Evolutionary conservation across 2,113 vertebrate species (phyloP).

Genomic region (Mesocricetus auratus): DNA sequence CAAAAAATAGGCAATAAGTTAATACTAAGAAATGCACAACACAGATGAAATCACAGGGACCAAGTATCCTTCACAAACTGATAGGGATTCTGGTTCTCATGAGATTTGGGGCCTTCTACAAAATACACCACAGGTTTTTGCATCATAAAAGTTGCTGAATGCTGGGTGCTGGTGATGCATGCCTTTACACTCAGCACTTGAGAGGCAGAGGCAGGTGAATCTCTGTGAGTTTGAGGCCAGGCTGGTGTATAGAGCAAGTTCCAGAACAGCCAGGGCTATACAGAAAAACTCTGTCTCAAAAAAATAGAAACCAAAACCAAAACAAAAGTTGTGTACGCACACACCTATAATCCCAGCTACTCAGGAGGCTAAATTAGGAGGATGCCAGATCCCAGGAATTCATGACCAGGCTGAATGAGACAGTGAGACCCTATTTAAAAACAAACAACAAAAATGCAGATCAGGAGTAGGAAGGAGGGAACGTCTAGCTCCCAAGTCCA

Average conservation of each 20-base stretch:
- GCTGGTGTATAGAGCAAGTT: neutral
- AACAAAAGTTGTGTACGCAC: neutral
- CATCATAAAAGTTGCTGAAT: neutral
- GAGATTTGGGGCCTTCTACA: neutral
- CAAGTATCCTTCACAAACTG: neutral
- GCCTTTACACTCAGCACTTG: neutral
- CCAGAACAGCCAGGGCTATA: neutral
- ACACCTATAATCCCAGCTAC: neutral
- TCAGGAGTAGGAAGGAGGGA: too few species aligned
- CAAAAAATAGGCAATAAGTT: fast-evolving
- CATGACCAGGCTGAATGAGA: neutral
- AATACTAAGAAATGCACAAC: neutral
- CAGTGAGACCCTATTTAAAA: neutral
- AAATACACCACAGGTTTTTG: neutral
- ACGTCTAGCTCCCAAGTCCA: neutral
- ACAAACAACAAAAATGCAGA: neutral
- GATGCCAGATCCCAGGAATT: neutral
- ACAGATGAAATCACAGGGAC: neutral
- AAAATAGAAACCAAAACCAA: neutral
- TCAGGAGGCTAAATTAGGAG: neutral
- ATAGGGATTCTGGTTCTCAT: neutral
- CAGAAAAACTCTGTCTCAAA: neutral
- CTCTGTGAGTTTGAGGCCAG: neutral
- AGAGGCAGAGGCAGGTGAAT: neutral
- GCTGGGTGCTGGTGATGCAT: neutral